phyloP scores from a whole-genome alignment of 2,797 vertebrate genomes.

The Otus scops region DNA sequence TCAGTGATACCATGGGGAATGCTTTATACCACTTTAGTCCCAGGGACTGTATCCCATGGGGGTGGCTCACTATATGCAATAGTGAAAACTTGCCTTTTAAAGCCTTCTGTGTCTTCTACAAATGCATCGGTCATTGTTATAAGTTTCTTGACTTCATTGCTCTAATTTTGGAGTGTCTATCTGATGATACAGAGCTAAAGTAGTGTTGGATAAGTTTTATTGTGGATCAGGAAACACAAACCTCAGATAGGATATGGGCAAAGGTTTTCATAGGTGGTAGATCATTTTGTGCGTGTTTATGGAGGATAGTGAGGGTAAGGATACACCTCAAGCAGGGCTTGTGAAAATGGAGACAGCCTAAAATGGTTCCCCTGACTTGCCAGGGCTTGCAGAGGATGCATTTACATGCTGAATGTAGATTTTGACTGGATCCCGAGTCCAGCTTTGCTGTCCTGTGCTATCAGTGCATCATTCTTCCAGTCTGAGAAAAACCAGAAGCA shows the following conservation, averaged over 20 bases:
- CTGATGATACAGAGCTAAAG: neutral
- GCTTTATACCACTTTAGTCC: neutral
- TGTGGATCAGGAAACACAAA: neutral
- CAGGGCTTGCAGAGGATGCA: neutral
- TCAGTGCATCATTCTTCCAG: neutral
- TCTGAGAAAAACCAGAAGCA: neutral
- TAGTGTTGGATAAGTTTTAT: accelerated
- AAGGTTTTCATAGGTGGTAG: neutral
- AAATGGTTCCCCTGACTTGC: neutral
- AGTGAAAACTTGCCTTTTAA: neutral
- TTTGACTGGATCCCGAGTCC: neutral
- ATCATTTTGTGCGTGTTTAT: neutral
- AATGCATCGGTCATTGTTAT: too few relatives aligned
- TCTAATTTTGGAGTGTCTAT: neutral
- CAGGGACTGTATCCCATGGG: neutral
- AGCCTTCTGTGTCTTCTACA: neutral
- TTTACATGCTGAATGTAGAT: neutral
- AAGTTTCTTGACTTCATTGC: neutral
- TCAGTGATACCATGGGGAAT: neutral
- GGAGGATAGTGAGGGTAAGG: neutral
- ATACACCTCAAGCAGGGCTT: neutral
- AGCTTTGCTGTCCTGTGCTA: accelerated
- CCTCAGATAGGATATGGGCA: neutral
- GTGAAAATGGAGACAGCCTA: neutral
- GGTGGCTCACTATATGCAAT: accelerated